A percentile compares a stretch with the other conserved stretches of the same genome.
Evolutionary conservation across 2,113 vertebrate genomes (phyloP).

Genomic region (Ancistrus triradiatus): DNA sequence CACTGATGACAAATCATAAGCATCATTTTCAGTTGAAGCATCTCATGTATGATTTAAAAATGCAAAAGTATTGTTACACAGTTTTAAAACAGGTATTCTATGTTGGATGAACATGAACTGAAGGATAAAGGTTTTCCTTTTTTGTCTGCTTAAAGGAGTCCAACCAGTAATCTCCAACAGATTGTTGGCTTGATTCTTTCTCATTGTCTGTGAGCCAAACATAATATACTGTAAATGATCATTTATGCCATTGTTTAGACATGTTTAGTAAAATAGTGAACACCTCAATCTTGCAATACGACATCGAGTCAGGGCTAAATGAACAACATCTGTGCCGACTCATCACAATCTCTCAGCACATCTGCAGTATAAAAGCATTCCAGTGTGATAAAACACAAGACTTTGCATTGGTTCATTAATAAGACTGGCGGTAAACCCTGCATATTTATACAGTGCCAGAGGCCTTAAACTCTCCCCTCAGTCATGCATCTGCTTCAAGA

Average conservation of each 20-base stretch:
- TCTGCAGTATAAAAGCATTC: constrained; percentile 40
- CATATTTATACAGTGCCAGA: constrained; percentile 35
- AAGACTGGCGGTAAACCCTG: constrained; percentile 23
- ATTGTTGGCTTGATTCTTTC: background rate
- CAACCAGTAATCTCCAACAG: background rate
- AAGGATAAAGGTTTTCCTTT: too few relatives aligned
- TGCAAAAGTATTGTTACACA: too few relatives aligned
- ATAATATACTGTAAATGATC: background rate
- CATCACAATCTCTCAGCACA: constrained; percentile 38
- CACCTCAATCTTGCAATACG: constrained; percentile 5
- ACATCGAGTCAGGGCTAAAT: constrained; percentile 7
- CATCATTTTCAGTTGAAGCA: too few relatives aligned
- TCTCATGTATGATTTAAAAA: too few relatives aligned
- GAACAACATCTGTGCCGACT: constrained; percentile 39
- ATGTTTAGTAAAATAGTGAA: constrained; percentile 25
- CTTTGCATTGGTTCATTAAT: constrained; percentile 48
- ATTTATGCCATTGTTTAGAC: constrained; percentile 39
- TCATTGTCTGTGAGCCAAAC: background rate
- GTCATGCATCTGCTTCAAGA: constrained; percentile 43
- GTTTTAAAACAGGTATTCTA: too few relatives aligned
- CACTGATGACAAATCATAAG: too few relatives aligned
- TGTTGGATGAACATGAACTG: too few relatives aligned
- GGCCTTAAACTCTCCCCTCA: constrained; percentile 44
- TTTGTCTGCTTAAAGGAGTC: background rate
- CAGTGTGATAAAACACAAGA: constrained; percentile 50